Evolutionary conservation across 1,140 invertebrate genomes (phyloP).

Genomic region (Hyposmocoma kahamanoa): DNA sequence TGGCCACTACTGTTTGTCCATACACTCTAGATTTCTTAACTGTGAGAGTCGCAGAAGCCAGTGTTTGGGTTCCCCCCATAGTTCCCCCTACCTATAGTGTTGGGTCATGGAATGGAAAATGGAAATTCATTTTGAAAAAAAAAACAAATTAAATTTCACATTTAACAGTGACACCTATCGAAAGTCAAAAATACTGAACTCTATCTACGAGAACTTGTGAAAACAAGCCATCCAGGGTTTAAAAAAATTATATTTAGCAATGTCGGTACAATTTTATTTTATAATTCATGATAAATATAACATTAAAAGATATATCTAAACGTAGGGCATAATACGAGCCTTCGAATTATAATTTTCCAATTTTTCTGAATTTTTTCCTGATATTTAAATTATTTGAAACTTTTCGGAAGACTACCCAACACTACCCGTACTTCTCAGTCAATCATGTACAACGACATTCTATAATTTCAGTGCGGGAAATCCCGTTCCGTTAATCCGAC

Average conservation of each 20-base stretch:
- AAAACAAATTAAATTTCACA: too few relatives aligned
- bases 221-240: too few relatives aligned
- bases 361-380: neutral
- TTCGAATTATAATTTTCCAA: neutral
- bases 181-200: too few relatives aligned
- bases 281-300: neutral
- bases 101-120: too few relatives aligned
- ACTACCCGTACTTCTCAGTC: neutral
- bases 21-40: neutral
- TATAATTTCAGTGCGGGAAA: neutral
- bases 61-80: too few relatives aligned
- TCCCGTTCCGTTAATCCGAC: neutral
- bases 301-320: neutral
- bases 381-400: too few relatives aligned
- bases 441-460: neutral
- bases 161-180: too few relatives aligned
- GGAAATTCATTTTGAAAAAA: too few relatives aligned
- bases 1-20: neutral
- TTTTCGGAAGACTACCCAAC: neutral
- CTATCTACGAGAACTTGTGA: too few relatives aligned
- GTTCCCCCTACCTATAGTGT: too few relatives aligned
- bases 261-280: neutral
- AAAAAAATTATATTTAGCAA: too few relatives aligned
- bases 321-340: neutral
- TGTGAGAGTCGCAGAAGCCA: too few relatives aligned